Percentiles rank a stretch among this genome's conserved stretches.
Conservation (phyloP, 2,888 invertebrate species). For the Callyntrura sp. region DNA sequence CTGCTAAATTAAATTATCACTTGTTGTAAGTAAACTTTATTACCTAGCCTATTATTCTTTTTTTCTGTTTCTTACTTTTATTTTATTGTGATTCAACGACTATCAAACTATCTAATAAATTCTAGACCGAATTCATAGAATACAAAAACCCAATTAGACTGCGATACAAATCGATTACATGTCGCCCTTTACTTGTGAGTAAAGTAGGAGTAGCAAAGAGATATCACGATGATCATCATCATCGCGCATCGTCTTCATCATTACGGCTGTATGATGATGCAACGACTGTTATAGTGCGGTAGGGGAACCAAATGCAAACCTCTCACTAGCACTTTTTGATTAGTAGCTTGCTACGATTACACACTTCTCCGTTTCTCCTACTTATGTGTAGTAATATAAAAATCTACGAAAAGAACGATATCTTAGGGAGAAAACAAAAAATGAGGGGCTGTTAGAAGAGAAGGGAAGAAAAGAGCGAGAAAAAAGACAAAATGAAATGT, state of each 20-base stretch:
- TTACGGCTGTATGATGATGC: not conserved
- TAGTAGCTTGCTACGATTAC: conserved; percentile 51
- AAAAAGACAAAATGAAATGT: not conserved
- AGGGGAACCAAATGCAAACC: conserved; percentile 32
- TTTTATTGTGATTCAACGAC: too few relatives aligned
- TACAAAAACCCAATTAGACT: too few relatives aligned
- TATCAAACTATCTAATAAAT: too few relatives aligned
- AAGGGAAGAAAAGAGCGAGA: not conserved
- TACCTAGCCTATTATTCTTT: too few relatives aligned
- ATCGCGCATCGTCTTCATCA: conserved; percentile 12
- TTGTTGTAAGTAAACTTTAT: too few relatives aligned
- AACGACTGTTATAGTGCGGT: not conserved
- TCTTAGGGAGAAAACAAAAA: conserved; percentile 11
- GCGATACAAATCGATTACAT: too few relatives aligned
- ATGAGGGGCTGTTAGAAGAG: not conserved
- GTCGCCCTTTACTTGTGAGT: too few relatives aligned
- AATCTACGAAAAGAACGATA: not conserved
- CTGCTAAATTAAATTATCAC: too few relatives aligned
- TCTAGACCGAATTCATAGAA: too few relatives aligned
- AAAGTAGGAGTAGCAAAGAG: conserved; percentile 22
- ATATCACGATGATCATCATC: conserved; percentile 25
- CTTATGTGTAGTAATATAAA: conserved; percentile 18
- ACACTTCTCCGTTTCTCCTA: conserved; percentile 33
- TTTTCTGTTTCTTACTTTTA: too few relatives aligned
- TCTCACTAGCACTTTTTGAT: conserved; percentile 60